A percentile compares a stretch with the other conserved stretches of the same genome.
phyloP scores from a whole-genome alignment of 2,113 vertebrate species.

The Lampris incognitus region DNA sequence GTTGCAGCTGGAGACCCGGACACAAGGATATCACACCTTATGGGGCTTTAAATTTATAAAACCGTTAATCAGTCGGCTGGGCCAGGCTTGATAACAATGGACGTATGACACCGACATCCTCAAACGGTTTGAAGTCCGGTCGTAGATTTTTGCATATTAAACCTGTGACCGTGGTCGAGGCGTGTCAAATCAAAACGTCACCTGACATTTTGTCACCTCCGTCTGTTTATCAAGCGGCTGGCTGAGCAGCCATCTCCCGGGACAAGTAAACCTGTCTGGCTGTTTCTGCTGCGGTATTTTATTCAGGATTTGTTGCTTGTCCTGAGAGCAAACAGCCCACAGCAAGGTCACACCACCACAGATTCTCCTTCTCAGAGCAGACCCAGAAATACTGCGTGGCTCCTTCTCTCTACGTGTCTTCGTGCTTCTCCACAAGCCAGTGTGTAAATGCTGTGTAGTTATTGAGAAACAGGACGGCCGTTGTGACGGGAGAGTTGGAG shows the following conservation, averaged over 20 bases:
- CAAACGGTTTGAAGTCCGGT: background rate
- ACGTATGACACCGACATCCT: background rate
- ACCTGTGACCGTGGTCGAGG: conserved; percentile 26
- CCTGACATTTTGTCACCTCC: conserved; percentile 9
- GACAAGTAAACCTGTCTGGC: conserved; percentile 25
- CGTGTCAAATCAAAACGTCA: conserved; percentile 20
- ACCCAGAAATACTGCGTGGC: background rate
- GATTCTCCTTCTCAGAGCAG: background rate
- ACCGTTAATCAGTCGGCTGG: background rate
- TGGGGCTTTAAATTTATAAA: conserved; percentile 20
- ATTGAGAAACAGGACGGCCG: background rate
- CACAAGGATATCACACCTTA: conserved; percentile 23
- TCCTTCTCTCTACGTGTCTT: background rate
- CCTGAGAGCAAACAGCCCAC: conserved; percentile 6
- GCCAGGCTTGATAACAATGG: background rate
- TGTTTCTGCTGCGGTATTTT: conserved; percentile 18
- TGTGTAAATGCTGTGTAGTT: background rate
- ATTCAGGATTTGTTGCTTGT: conserved; percentile 13
- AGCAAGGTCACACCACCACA: background rate
- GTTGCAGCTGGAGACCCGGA: conserved; percentile 25
- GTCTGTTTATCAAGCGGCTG: conserved; percentile 49
- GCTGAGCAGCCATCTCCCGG: conserved; percentile 3
- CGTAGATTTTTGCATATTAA: conserved; percentile 1
- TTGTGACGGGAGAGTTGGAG: background rate
- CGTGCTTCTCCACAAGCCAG: background rate